phyloP scores from a whole-genome alignment of 2,888 invertebrate species.

The Lycophotia porphyrea region DNA sequence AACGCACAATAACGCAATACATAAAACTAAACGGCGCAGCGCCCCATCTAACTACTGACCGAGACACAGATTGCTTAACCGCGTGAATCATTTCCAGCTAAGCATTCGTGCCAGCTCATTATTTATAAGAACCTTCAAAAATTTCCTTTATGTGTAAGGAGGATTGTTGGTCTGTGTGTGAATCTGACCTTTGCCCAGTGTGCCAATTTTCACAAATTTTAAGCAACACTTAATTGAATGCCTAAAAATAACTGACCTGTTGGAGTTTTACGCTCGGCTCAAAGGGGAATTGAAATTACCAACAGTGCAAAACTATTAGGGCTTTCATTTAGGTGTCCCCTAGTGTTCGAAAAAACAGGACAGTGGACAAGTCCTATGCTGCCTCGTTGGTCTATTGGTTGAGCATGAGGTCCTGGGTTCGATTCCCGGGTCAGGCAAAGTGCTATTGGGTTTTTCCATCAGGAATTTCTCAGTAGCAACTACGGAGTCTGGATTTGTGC shows the following conservation, averaged over 20 bases:
- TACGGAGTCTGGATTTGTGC: too few relatives aligned
- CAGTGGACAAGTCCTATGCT: too few relatives aligned
- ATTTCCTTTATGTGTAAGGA: slow-evolving; percentile 44
- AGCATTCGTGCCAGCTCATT: slow-evolving; percentile 36
- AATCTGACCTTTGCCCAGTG: slow-evolving; percentile 6
- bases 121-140: slow-evolving; percentile 42
- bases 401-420: too few relatives aligned
- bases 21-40: slow-evolving; percentile 32
- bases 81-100: slow-evolving; percentile 55
- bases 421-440: too few relatives aligned
- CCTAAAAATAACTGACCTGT: not conserved
- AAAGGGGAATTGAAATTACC: not conserved
- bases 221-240: not conserved
- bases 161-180: not conserved
- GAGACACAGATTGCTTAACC: slow-evolving; percentile 61
- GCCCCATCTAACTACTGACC: slow-evolving; percentile 60
- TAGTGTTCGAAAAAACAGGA: not conserved
- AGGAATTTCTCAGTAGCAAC: too few relatives aligned
- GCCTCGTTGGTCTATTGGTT: too few relatives aligned
- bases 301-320: not conserved
- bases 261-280: not conserved
- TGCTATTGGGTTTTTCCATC: too few relatives aligned
- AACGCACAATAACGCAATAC: slow-evolving; percentile 40
- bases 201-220: not conserved
- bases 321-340: not conserved